Evolutionary conservation across 2,888 invertebrate genomes (phyloP).

Genomic region (Caenorhabditis sinica): DNA sequence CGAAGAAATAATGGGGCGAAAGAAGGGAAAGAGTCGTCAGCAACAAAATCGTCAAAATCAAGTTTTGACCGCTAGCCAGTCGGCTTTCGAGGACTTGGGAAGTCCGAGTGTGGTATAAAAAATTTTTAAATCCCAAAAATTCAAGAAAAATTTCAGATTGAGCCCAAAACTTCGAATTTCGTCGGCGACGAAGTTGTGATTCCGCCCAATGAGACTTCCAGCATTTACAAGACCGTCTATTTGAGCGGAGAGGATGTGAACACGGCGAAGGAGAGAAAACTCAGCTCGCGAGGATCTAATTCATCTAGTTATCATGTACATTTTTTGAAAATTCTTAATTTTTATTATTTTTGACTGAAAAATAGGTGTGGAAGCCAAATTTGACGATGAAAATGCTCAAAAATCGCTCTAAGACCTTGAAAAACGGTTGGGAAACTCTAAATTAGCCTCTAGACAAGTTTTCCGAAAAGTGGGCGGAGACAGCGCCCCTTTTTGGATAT

Average conservation of each 20-base stretch:
- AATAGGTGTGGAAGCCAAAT: too few relatives aligned
- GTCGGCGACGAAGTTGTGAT: constrained; percentile 19
- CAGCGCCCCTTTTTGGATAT: too few relatives aligned
- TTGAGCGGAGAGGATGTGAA: constrained; percentile 18
- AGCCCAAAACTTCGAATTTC: constrained; percentile 2
- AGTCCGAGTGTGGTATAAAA: constrained; percentile 15
- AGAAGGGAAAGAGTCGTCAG: constrained; percentile 26
- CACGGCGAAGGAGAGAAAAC: background rate
- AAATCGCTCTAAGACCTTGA: too few relatives aligned
- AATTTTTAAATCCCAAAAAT: background rate
- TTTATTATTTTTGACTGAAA: too few relatives aligned
- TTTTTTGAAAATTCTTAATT: too few relatives aligned
- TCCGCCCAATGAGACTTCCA: background rate
- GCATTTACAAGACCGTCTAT: constrained; percentile 13
- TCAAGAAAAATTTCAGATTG: constrained; percentile 7
- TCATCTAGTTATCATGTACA: constrained; percentile 18
- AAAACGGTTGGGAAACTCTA: too few relatives aligned
- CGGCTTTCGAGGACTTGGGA: constrained; percentile 11
- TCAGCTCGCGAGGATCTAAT: constrained; percentile 8
- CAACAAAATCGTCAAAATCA: background rate
- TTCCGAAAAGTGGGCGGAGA: too few relatives aligned
- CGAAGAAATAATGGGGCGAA: constrained; percentile 12
- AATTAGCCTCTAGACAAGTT: too few relatives aligned
- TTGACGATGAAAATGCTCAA: background rate
- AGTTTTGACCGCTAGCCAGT: background rate